These are phyloP conservation scores for Camponotus vicinus DNA, from an alignment of 1,140 invertebrate species.

Conservation along the genomic window DNA sequence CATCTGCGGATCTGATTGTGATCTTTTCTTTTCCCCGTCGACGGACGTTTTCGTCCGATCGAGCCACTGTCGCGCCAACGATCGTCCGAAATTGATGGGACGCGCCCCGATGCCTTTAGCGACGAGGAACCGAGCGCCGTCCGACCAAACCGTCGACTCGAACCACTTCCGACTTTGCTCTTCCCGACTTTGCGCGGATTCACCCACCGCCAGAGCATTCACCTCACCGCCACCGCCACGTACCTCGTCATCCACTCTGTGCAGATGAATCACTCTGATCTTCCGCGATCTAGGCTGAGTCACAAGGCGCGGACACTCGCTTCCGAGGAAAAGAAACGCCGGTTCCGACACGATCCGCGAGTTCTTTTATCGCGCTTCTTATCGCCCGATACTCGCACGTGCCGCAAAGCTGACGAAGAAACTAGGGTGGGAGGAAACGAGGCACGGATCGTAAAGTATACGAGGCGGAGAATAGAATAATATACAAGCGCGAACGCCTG, in stretches of 20 bases:
- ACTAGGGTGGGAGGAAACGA: neutral
- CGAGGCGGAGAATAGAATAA: constrained; percentile 61
- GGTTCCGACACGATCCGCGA: neutral
- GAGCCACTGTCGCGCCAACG: neutral
- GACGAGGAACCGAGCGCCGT: neutral
- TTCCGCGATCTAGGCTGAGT: constrained; percentile 46
- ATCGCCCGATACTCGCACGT: neutral
- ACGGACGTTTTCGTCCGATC: neutral
- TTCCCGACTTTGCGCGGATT: constrained; percentile 33
- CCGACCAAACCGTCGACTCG: constrained; percentile 53
- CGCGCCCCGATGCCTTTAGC: too few relatives aligned
- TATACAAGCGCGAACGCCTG: constrained; percentile 55
- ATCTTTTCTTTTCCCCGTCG: neutral
- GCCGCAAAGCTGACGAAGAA: neutral
- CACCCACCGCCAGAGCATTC: constrained; percentile 49
- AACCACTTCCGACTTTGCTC: constrained; percentile 60
- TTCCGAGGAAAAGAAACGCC: neutral
- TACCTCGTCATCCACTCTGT: neutral
- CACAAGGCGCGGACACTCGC: neutral
- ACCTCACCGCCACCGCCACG: constrained; percentile 45
- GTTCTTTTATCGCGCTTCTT: constrained; percentile 25
- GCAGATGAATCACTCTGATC: constrained; percentile 52
- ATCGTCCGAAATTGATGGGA: neutral
- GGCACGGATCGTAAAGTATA: constrained; percentile 6
- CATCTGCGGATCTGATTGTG: constrained; percentile 71